phyloP scores from a whole-genome alignment of 2,797 vertebrate genomes.

The Nasua narica region DNA sequence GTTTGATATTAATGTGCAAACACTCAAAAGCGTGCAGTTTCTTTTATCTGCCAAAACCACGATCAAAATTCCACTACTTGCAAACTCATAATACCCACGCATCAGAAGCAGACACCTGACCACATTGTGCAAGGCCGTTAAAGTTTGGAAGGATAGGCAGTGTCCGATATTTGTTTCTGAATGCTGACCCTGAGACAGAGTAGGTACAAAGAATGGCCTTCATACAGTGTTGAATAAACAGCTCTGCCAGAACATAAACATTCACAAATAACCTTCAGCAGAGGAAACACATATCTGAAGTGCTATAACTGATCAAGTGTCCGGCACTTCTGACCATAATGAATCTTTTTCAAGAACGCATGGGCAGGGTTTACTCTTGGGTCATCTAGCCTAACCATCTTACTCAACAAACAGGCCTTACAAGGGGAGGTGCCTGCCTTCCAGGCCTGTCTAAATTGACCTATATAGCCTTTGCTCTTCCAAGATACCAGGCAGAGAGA shows the following conservation, averaged over 20 bases:
- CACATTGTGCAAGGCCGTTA: too few species aligned
- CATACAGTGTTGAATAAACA: neutral
- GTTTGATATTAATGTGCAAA: neutral
- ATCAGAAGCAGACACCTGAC: neutral
- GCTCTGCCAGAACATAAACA: neutral
- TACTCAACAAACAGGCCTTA: neutral
- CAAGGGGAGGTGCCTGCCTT: neutral
- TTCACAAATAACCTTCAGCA: neutral
- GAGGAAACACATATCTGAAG: neutral
- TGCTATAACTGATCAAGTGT: neutral
- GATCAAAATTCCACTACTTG: neutral
- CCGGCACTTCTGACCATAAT: neutral
- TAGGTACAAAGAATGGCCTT: neutral
- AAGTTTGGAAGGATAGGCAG: neutral
- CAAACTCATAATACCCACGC: neutral
- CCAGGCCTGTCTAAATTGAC: neutral
- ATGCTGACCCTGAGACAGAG: neutral
- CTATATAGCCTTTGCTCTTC: neutral
- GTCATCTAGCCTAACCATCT: neutral
- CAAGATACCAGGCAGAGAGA: neutral
- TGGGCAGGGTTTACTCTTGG: neutral
- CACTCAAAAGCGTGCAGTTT: neutral
- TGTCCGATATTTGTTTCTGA: neutral
- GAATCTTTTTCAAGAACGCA: neutral
- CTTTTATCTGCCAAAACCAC: neutral